phyloP scores from a whole-genome alignment of 2,113 vertebrate species.

The Mus pahari region DNA sequence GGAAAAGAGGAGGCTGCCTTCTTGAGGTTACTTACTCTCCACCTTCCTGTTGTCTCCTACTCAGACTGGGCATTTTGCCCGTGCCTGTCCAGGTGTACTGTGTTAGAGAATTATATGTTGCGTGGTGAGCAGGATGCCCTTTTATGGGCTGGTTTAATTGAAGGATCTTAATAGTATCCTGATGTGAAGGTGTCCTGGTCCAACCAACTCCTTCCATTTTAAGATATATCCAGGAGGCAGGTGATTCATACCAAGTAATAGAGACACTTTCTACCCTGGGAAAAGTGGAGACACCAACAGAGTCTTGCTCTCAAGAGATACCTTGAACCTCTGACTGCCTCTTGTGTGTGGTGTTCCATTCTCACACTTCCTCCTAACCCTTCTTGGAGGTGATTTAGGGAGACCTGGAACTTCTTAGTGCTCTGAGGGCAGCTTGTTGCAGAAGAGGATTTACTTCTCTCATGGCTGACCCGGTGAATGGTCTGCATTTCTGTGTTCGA shows the following conservation, averaged over 20 bases:
- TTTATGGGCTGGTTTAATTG: neutral
- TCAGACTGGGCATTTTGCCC: neutral
- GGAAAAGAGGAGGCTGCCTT: neutral
- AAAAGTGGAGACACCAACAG: neutral
- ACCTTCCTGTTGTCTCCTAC: neutral
- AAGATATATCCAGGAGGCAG: slow-evolving; percentile 34
- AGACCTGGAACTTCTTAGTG: neutral
- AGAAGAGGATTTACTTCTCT: neutral
- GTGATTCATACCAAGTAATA: neutral
- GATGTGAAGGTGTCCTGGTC: slow-evolving; percentile 31
- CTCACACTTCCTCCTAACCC: neutral
- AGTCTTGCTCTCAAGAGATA: neutral
- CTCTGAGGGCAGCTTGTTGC: neutral
- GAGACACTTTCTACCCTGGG: neutral
- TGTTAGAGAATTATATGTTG: neutral
- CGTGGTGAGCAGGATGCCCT: neutral
- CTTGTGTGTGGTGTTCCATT: neutral
- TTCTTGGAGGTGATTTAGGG: neutral
- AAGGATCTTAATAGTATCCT: slow-evolving; percentile 19
- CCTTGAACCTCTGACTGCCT: neutral
- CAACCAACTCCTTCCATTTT: slow-evolving; percentile 38
- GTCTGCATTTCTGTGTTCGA: neutral
- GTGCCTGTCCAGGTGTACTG: neutral
- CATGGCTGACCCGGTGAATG: neutral
- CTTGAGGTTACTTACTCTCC: neutral